Base-by-base conservation (phyloP, 1,140 invertebrate genomes). In the Penaeus chinensis region DNA sequence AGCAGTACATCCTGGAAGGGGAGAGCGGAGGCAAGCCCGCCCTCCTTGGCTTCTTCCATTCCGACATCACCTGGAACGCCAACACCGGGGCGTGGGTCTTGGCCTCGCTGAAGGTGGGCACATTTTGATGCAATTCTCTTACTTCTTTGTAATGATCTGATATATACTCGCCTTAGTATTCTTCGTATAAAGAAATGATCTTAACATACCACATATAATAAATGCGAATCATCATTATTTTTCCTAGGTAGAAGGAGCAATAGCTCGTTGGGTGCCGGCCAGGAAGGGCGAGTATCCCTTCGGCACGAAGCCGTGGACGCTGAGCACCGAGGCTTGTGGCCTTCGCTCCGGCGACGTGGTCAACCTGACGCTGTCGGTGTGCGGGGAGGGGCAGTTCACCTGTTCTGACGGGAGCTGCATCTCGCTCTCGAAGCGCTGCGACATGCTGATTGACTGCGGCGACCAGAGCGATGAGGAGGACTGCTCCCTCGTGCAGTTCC, bases 341-440 rank as follows among this genome's bases (percentile, higher is more conserved):
- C 71, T 76, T n/a, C 71, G 74, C 4, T 22, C 71, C 19, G 89
- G 85, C 5, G 85, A 89, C 20, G 47, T 47, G 24, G 54, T 89
- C 1, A 79, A 87, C 61, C 47, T 89, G 60, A 89, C 89, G n/a
- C 85, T 90, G 5, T 78, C 86, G 19, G 81, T 94, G 11, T 99
- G 98, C 91, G 93, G 93, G 82, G 92, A 94, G 27, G 93, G 96
- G 89, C 95, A 99, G 93, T 97, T 97, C 0, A 98, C 96, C 0
- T 99, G 98, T 91, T 94, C 94, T 47, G 98, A 97, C 92, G 96
- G 97, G 63, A 94, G 98, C 86, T 99, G 98, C 92, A 98, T 99
- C 89, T 93, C 95, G 0, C 96, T 96, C 91, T 92, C 93, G 2
- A 93, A 94, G 85, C 94, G 98, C 32, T 99, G 98, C 91, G 95